Evolutionary conservation across 2,797 vertebrate species (phyloP).

Genomic region (Astyanax mexicanus): DNA sequence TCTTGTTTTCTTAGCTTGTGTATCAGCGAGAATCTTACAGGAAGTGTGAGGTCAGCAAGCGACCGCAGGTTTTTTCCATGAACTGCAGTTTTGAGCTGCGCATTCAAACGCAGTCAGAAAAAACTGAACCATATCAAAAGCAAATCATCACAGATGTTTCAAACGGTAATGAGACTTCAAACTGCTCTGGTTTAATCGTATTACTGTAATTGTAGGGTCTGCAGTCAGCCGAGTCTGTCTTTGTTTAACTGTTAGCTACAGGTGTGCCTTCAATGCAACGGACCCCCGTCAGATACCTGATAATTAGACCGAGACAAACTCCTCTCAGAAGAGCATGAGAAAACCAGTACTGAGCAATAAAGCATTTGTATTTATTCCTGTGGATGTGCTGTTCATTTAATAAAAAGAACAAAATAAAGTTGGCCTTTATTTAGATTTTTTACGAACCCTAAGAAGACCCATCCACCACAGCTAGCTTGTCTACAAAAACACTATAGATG

Average conservation of each 20-base stretch:
- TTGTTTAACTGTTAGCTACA: neutral
- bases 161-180: neutral
- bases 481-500: no score
- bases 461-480: neutral
- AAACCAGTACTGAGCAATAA: neutral
- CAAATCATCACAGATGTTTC: neutral
- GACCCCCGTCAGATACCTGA: neutral
- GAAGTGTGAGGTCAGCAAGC: slow-evolving; percentile 77
- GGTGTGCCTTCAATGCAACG: neutral
- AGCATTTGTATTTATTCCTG: neutral
- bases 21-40: slow-evolving; percentile 74
- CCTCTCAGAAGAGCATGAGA: neutral
- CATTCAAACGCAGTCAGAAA: slow-evolving; percentile 20
- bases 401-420: no score
- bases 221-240: neutral
- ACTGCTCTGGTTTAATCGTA: neutral
- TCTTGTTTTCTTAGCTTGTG: slow-evolving; percentile 64
- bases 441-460: no score
- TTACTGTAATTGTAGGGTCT: neutral
- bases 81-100: slow-evolving; percentile 67
- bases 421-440: no score
- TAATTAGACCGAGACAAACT: neutral
- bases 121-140: neutral
- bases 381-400: no score
- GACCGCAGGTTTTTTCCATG: slow-evolving; percentile 68